Evolutionary conservation across 2,888 invertebrate genomes (phyloP).

Genomic region (Phortica okadai): DNA sequence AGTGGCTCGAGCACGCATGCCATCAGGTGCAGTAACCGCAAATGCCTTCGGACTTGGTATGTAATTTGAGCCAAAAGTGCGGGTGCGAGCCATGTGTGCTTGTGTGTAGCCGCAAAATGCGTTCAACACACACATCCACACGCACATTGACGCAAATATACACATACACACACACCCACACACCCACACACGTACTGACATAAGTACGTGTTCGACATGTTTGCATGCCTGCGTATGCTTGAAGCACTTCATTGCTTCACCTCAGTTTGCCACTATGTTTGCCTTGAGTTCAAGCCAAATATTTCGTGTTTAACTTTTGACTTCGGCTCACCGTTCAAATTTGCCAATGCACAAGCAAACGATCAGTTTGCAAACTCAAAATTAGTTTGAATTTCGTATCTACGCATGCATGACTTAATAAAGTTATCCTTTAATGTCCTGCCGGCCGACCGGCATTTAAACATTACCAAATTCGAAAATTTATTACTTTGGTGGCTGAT

Average conservation of each 20-base stretch:
- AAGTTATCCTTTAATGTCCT: constrained; percentile 6
- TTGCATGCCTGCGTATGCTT: not conserved
- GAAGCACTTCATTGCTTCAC: not conserved
- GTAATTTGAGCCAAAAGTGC: constrained; percentile 16
- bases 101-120: constrained; percentile 22
- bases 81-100: constrained; percentile 4
- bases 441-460: not conserved
- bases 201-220: not conserved
- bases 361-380: not conserved
- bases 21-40: constrained; percentile 24
- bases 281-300: constrained; percentile 11
- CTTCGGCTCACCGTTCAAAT: constrained; percentile 5
- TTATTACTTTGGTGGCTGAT: constrained; percentile 2
- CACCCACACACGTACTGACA: not conserved
- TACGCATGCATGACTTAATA: constrained; percentile 11
- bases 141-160: constrained; percentile 4
- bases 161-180: not conserved
- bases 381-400: constrained; percentile 1
- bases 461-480: not conserved
- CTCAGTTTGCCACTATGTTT: not conserved
- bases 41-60: constrained; percentile 8
- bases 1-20: constrained; percentile 1
- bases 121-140: not conserved
- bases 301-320: constrained; percentile 31
- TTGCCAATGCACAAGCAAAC: not conserved